phyloP scores from a whole-genome alignment of 1,140 invertebrate species.

The Drosophila suzukii region DNA sequence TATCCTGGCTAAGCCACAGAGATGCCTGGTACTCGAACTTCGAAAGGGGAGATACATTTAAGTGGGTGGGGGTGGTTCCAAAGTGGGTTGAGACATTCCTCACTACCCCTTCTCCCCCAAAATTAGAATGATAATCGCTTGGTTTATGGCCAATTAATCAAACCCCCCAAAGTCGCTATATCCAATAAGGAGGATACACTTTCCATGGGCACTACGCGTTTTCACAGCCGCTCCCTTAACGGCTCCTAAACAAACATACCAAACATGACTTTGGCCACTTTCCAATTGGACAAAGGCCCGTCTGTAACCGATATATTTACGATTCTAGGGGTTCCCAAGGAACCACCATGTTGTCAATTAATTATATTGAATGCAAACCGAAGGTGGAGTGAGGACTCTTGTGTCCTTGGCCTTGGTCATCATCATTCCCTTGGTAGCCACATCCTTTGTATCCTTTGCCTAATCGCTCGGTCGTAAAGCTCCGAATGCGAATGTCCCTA shows the following conservation, averaged over 20 bases:
- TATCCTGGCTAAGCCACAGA: constrained; percentile 16
- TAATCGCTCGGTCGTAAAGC: constrained; percentile 70
- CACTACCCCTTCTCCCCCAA: neutral
- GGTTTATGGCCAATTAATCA: constrained; percentile 77
- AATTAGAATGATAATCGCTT: constrained; percentile 64
- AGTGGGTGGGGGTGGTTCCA: neutral
- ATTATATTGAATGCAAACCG: constrained; percentile 60
- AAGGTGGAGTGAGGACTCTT: neutral
- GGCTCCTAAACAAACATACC: constrained; percentile 24
- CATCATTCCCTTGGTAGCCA: neutral
- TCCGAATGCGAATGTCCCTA: constrained; percentile 54
- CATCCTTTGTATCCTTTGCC: constrained; percentile 25
- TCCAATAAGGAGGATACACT: constrained; percentile 12
- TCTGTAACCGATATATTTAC: constrained; percentile 60
- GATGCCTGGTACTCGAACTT: neutral
- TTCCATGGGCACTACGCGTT: constrained; percentile 21
- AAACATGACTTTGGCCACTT: constrained; percentile 45
- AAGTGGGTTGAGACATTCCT: neutral
- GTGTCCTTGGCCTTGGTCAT: constrained; percentile 37
- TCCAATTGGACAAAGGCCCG: constrained; percentile 31
- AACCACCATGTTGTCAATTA: constrained; percentile 64
- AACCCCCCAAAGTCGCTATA: constrained; percentile 25
- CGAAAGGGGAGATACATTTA: constrained; percentile 1
- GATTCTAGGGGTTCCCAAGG: constrained; percentile 30
- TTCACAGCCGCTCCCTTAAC: constrained; percentile 36